Percentiles rank a stretch among this genome's conserved stretches.
These are phyloP conservation scores for Pyrocephalus nanus DNA, from an alignment of 2,797 vertebrate genomes.

Conservation along the genomic window DNA sequence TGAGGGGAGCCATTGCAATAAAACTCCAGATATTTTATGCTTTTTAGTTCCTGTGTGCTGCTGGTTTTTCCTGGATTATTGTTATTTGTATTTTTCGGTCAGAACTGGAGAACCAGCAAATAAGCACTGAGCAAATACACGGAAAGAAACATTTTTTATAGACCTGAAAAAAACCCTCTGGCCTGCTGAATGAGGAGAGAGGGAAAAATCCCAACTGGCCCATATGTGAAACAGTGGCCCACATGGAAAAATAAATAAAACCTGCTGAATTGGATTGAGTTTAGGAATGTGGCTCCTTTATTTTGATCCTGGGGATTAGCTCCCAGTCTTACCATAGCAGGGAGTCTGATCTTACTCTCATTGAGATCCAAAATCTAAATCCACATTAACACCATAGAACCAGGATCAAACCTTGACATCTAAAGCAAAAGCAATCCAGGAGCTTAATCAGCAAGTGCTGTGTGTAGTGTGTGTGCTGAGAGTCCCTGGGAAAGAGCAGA, in stretches of 20 bases:
- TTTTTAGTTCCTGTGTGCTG: background rate
- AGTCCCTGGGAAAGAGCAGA: background rate
- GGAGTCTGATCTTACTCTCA: conserved; percentile 60
- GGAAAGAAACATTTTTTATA: conserved; percentile 43
- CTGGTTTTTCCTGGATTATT: background rate
- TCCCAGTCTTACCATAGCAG: conserved; percentile 66
- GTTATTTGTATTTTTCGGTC: background rate
- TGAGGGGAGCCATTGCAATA: background rate
- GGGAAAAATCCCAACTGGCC: conserved; percentile 53
- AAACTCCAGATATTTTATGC: background rate
- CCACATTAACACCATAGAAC: conserved; percentile 61
- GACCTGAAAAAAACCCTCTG: conserved; percentile 48
- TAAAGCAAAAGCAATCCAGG: background rate
- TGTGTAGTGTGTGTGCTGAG: background rate
- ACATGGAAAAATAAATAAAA: conserved; percentile 72
- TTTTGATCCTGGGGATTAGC: conserved; percentile 70
- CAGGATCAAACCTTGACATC: conserved; percentile 41
- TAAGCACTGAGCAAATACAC: conserved; percentile 19
- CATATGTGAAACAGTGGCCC: conserved; percentile 46
- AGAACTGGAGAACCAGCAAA: background rate
- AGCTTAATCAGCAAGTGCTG: conserved; percentile 7
- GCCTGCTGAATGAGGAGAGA: conserved; percentile 7
- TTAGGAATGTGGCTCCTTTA: conserved; percentile 65
- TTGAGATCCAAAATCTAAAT: conserved; percentile 59
- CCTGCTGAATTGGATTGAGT: conserved; percentile 63